Percentiles rank a stretch among this genome's conserved stretches.
Evolutionary conservation across 2,113 vertebrate species (phyloP).

Genomic region (Azemiops feae): DNA sequence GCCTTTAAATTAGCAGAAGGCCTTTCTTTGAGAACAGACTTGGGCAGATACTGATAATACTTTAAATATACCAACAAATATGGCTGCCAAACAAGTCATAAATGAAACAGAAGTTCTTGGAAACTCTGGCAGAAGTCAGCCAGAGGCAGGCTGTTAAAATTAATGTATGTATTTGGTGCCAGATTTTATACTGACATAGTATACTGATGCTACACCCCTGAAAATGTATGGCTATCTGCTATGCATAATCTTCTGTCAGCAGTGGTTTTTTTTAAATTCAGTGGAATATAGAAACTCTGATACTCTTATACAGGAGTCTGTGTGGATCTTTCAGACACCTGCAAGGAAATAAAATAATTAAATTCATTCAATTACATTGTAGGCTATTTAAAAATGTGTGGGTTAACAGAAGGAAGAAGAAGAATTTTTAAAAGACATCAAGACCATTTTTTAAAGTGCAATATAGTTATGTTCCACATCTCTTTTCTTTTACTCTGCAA

Average conservation of each 20-base stretch:
- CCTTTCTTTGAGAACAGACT: background rate
- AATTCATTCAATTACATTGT: constrained; percentile 24
- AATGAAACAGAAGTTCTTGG: background rate
- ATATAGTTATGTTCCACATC: constrained; percentile 14
- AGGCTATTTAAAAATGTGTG: constrained; percentile 26
- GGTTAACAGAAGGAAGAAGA: background rate
- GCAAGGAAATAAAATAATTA: constrained; percentile 35
- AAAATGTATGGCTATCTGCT: background rate
- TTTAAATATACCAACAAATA: constrained; percentile 4
- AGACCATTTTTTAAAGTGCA: background rate
- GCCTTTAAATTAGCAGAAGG: constrained; percentile 26
- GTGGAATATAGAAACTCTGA: background rate
- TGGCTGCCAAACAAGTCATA: constrained; percentile 29
- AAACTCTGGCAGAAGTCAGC: background rate
- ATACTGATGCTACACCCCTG: background rate
- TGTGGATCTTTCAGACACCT: background rate
- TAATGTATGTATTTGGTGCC: background rate
- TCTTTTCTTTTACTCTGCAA: constrained; percentile 6
- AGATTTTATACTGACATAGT: background rate
- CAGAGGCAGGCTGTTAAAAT: constrained; percentile 2
- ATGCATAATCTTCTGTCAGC: background rate
- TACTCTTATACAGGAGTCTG: background rate
- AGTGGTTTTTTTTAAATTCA: background rate
- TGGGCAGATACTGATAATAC: constrained; percentile 2
- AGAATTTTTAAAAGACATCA: background rate